Percentiles rank a stretch among this genome's conserved stretches.
These are phyloP conservation scores for Macrotus californicus DNA, from an alignment of 2,113 vertebrate species.

Conservation along the genomic window DNA sequence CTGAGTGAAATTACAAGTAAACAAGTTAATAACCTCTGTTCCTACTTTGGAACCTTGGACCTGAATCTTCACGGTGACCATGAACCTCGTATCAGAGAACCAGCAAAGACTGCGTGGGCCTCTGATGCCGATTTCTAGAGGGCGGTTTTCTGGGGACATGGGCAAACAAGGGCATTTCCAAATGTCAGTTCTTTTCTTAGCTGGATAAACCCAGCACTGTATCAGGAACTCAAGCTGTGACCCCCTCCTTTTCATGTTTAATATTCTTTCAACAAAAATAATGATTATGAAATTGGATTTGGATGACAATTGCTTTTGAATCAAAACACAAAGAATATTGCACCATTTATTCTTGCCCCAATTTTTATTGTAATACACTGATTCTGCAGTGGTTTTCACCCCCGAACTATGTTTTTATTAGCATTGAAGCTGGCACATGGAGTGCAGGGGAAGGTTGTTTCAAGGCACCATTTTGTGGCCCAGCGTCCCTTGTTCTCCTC, in stretches of 20 bases:
- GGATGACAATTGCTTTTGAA: constrained; percentile 56
- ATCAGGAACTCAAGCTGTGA: constrained; percentile 66
- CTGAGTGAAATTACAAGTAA: background rate
- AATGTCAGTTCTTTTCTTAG: background rate
- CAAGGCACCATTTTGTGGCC: background rate
- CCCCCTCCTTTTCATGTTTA: background rate
- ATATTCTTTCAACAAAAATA: constrained; percentile 60
- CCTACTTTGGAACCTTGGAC: background rate
- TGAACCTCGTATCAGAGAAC: constrained; percentile 1
- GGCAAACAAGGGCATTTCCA: constrained; percentile 30
- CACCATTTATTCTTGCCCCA: constrained; percentile 38
- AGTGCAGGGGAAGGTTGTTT: background rate
- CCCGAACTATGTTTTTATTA: constrained; percentile 37
- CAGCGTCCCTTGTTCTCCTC: background rate
- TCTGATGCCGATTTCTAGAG: background rate
- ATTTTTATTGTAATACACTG: constrained; percentile 58
- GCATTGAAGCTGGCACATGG: background rate
- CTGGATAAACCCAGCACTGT: background rate
- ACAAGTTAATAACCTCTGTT: background rate
- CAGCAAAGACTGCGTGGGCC: background rate
- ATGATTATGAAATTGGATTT: constrained; percentile 68
- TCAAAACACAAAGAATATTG: constrained; percentile 50
- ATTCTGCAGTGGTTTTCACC: background rate
- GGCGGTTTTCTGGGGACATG: background rate
- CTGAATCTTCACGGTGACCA: background rate